Base-by-base conservation (phyloP, 1,140 invertebrate genomes). In the Drosophila subpulchrella region DNA sequence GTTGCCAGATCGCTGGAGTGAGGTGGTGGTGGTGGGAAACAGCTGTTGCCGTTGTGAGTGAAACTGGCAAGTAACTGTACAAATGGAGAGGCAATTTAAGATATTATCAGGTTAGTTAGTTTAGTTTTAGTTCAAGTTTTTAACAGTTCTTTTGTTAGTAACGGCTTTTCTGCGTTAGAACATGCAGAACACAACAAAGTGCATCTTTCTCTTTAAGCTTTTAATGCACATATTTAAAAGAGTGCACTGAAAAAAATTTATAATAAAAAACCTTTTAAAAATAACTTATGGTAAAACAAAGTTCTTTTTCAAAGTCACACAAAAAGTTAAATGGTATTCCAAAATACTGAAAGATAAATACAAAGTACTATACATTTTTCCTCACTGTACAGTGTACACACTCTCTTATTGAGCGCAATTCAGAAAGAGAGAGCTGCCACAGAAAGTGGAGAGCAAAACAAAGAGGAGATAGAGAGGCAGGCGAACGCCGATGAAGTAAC, bases 401-500 rank as follows among this genome's bases (percentile, higher is more conserved):
- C 41, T 42, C 41, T 42, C 41, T 42, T 17, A 17, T 10, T 42
- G n/a, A 57, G 24, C 15, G 24, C 55, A 4, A 2, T 12, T 8
- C 10, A 54, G 11, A 30, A 15, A 47, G 56, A 30, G 61, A 47
- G 15, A 15, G 41, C 70, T 58, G 75, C 56, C 65, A 30, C 24
- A 67, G 81, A 83, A 83, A 76, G 15, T 65, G 61, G 38, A 68
- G 75, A 83, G 75, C 81, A 83, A 79, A 83, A 83, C 81, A 83
- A 83, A 83, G 73, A 61, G 36, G 24, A 15, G 50, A 72, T 62
- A 38, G 34, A 13, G 51, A 75, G 63, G 42, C 57, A 65, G 27
- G 27, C 27, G 5, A 66, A 47, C 59, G 67, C 30, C 51, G 17
- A 70, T 82, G 42, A 78, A 78, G 80, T 78, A 75, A 70, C 46